Percentiles rank a stretch among this genome's conserved stretches.
Evolutionary conservation across 2,113 vertebrate genomes (phyloP).

Genomic region (Astur gentilis): DNA sequence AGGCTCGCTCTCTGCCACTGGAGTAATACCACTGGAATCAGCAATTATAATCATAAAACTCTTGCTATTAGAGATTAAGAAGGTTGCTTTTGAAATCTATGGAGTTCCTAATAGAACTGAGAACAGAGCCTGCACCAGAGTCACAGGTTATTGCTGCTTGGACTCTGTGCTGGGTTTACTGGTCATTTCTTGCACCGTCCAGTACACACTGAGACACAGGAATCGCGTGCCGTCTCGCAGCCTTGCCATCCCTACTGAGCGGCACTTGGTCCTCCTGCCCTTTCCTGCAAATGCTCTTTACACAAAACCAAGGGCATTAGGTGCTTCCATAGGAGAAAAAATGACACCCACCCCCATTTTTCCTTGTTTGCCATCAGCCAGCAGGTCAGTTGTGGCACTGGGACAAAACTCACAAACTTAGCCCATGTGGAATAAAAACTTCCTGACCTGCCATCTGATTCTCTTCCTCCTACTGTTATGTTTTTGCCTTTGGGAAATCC

Average conservation of each 20-base stretch:
- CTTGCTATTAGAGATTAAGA: neutral
- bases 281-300: neutral
- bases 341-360: neutral
- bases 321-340: neutral
- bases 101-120: neutral
- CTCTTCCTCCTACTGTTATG: neutral
- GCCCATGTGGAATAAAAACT: neutral
- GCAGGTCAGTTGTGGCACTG: rapidly evolving
- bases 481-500: neutral
- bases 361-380: neutral
- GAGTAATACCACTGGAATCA: neutral
- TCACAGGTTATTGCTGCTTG: neutral
- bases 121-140: neutral
- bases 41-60: neutral
- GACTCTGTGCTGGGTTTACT: neutral
- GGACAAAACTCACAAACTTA: neutral
- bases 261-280: neutral
- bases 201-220: neutral
- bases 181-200: neutral
- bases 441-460: neutral
- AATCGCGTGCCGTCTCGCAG: neutral
- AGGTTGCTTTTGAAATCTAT: neutral
- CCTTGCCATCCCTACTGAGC: neutral
- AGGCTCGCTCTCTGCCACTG: neutral
- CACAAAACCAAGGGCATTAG: neutral